phyloP scores from a whole-genome alignment of 2,797 vertebrate species.

The Poecilia picta region DNA sequence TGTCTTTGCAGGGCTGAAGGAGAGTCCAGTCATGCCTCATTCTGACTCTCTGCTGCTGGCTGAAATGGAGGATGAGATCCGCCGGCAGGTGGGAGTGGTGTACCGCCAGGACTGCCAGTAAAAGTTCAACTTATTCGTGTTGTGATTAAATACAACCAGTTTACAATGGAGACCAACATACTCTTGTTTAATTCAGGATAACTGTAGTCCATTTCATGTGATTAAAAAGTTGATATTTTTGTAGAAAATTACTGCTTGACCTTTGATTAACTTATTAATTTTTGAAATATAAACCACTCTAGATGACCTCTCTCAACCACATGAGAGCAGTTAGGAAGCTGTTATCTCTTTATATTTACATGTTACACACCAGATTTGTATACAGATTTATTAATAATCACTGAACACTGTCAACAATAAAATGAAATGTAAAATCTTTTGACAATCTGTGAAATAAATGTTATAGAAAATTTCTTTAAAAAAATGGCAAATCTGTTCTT shows the following conservation, averaged over 20 bases:
- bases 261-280: neutral
- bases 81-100: conserved; percentile 78
- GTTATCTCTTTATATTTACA: neutral
- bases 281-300: neutral
- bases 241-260: too few species aligned
- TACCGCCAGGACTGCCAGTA: conserved; percentile 78
- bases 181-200: neutral
- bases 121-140: neutral
- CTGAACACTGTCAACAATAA: neutral
- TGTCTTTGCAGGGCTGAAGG: conserved; percentile 73
- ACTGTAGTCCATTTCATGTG: neutral
- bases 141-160: neutral
- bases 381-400: neutral
- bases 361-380: neutral
- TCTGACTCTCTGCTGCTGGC: conserved; percentile 77
- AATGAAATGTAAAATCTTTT: neutral
- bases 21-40: conserved; percentile 78
- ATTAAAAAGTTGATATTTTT: neutral
- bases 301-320: neutral
- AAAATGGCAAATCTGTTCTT: neutral
- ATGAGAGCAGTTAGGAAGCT: neutral
- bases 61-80: conserved; percentile 79
- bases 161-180: neutral
- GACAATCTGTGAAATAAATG: neutral
- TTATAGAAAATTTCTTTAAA: neutral